phyloP scores from a whole-genome alignment of 30 jellyfish, hydroid and myxozoan species.

The Pelagia noctiluca region DNA sequence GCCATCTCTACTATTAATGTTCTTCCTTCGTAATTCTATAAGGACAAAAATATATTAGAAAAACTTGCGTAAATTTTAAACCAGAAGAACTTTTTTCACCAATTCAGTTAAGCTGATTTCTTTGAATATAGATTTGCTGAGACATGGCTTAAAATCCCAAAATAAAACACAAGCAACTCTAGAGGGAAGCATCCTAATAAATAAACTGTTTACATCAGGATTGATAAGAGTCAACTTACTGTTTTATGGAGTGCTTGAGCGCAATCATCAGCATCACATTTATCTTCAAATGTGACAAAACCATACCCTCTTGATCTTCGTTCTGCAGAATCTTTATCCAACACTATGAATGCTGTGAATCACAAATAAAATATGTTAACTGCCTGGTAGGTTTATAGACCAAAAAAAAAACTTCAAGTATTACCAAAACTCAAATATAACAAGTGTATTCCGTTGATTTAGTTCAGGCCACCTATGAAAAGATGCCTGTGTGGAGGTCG shows the following conservation, averaged over 20 bases:
- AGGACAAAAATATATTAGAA: no score
- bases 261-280: slow-evolving; percentile 69
- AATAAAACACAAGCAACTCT: no score
- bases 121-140: no score
- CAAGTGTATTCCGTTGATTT: slow-evolving; percentile 29
- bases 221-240: slow-evolving; percentile 18
- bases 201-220: no score
- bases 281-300: slow-evolving; percentile 75
- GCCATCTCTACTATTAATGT: slow-evolving; percentile 61
- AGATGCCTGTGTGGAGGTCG: slow-evolving; percentile 63
- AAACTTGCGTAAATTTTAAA: no score
- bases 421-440: background rate
- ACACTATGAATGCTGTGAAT: slow-evolving; percentile 58
- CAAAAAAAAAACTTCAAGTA: background rate
- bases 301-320: slow-evolving; percentile 76
- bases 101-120: no score
- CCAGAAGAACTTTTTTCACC: no score
- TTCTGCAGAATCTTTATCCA: slow-evolving; percentile 67
- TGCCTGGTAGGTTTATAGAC: background rate
- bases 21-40: slow-evolving; percentile 61
- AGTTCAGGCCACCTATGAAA: slow-evolving; percentile 49
- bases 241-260: slow-evolving; percentile 57
- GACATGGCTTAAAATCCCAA: no score
- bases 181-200: no score
- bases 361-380: background rate